These are phyloP conservation scores for Zaprionus vittiger DNA, from an alignment of 1,140 invertebrate genomes.

Conservation along the genomic window DNA sequence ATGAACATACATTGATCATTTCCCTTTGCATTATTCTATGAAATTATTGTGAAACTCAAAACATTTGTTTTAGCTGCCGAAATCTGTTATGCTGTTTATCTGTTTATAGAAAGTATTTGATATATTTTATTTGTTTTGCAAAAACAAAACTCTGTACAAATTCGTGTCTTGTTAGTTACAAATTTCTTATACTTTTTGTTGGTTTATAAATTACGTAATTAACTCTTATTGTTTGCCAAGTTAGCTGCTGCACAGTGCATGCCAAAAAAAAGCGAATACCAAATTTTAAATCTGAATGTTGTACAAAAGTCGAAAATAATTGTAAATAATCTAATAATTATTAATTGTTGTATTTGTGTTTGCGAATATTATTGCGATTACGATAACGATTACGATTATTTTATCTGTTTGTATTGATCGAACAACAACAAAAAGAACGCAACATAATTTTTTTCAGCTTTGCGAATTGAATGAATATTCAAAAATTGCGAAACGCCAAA, in stretches of 20 bases:
- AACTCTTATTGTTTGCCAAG: conserved; percentile 64
- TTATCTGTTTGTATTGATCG: conserved; percentile 16
- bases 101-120: conserved; percentile 43
- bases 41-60: conserved; percentile 73
- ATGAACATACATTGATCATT: conserved; percentile 31
- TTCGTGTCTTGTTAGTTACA: conserved; percentile 41
- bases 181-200: conserved; percentile 16
- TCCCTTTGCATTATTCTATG: conserved; percentile 57
- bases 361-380: conserved; percentile 21
- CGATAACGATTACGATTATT: conserved; percentile 22
- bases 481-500: conserved; percentile 41
- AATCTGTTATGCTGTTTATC: conserved; percentile 83
- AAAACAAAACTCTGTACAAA: conserved; percentile 49
- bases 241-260: conserved; percentile 70
- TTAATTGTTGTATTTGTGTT: conserved; percentile 47
- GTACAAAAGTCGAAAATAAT: conserved; percentile 59
- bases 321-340: conserved; percentile 51
- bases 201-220: conserved; percentile 49
- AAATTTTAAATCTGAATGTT: conserved; percentile 68
- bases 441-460: conserved; percentile 61
- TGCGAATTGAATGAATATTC: conserved; percentile 35
- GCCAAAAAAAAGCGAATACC: conserved; percentile 49
- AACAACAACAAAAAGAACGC: conserved; percentile 48
- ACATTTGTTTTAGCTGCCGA: conserved; percentile 42
- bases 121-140: conserved; percentile 20